Percentiles rank a stretch among this genome's conserved stretches.
Evolutionary conservation across 2,888 invertebrate species (phyloP).

Genomic region (Andricus quercusramuli): DNA sequence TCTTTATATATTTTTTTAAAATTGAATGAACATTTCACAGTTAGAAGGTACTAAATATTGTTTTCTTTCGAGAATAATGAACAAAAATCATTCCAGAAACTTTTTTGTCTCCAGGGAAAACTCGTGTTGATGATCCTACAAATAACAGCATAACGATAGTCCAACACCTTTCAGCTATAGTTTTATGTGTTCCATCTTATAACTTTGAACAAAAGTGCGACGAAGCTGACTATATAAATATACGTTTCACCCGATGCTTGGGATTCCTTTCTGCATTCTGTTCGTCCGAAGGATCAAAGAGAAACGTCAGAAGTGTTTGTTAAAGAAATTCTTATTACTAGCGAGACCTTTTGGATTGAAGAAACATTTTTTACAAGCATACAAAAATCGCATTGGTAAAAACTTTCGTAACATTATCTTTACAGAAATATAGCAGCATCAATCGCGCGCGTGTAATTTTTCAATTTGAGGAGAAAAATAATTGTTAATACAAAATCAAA

Average conservation of each 20-base stretch:
- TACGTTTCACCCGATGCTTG: constrained; percentile 59
- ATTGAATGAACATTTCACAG: constrained; percentile 5
- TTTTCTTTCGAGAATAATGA: constrained; percentile 7
- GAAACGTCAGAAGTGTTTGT: neutral
- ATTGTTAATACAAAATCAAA: no score
- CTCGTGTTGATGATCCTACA: neutral
- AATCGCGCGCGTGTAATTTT: no score
- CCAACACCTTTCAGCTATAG: constrained; percentile 27
- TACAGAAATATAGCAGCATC: neutral
- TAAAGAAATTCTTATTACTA: constrained; percentile 7
- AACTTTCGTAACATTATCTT: neutral
- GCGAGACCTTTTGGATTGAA: neutral
- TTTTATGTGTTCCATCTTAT: constrained; percentile 24
- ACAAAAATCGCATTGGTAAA: neutral
- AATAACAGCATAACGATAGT: neutral
- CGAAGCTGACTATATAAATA: constrained; percentile 53
- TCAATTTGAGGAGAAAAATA: no score
- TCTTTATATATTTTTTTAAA: neutral
- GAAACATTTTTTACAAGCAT: neutral
- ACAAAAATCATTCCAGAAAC: constrained; percentile 27
- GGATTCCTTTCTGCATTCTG: constrained; percentile 51
- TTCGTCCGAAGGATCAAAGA: constrained; percentile 33
- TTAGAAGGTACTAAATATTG: constrained; percentile 16
- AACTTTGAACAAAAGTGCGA: constrained; percentile 22
- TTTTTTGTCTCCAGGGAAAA: constrained; percentile 10